Evolutionary conservation across 2,797 vertebrate species (phyloP), one percentile per base, ranked within the genome.

Genomic region (Clarias pachynema): DNA sequence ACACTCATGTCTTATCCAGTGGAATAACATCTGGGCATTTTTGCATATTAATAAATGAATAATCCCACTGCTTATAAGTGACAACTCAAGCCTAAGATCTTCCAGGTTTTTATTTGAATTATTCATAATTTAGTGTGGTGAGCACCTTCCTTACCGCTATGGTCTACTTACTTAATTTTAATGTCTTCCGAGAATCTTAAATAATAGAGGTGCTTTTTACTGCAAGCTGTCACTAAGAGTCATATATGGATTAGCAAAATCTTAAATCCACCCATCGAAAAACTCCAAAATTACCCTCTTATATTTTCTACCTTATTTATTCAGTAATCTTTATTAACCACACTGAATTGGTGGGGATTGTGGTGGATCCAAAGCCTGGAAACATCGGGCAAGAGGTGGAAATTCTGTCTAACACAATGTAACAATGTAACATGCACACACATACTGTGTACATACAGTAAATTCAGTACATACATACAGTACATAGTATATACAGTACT

Each of bases 11-110:
- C 31, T 62, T 62, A 79, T n/a, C 22, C 57, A 62, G 4, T 79
- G 34, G 10, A 15, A 62, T 60, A 62, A 62, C 10, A 62, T 80
- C 24, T 29, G 40, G 40, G 8, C 16, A 66, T 31, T 5, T 80
- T 66, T 81, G 79, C 40, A 81, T 66, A 81, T 66, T 81, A 40
- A 81, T 34, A 66, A 29, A 53, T 66, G 20, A 66, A 53, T 81
- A 18, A 4, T 2, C 3, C 9, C 40, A 81, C 63, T 44, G 62
- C 8, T 26, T 81, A 49, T 81, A 81, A 29, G n/a, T 29, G 22
- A 31, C 40, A 81, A 53, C 79, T 68, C n/a, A 53, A 68, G 79
- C 26, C 8, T 29, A 53, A 81, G 31, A 53, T 22, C 20, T 63
- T 66, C 79, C 62, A 62, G 29, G 24, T 59, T 78, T 78, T 60